A percentile compares a stretch with the other conserved stretches of the same genome.
phyloP scores from a whole-genome alignment of 1,140 invertebrate genomes.

The Atta texana region DNA sequence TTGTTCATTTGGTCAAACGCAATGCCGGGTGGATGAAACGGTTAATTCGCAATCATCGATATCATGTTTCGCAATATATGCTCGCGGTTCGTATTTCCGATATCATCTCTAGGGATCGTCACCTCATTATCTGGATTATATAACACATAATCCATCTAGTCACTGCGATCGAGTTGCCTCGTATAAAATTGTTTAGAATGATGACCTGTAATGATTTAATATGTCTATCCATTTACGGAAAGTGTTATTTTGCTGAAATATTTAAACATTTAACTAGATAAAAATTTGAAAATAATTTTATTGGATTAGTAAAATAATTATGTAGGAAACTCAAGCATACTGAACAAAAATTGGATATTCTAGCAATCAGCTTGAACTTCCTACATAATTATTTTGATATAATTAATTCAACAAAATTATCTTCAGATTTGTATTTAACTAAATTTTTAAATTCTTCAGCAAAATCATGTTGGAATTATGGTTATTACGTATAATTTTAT shows the following conservation, averaged over 20 bases:
- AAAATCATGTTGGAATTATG: background rate
- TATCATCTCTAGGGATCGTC: background rate
- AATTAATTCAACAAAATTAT: too few species aligned
- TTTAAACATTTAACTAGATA: too few species aligned
- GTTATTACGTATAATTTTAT: background rate
- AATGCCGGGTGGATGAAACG: conserved; percentile 5
- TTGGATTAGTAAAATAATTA: too few species aligned
- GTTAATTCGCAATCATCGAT: conserved; percentile 18
- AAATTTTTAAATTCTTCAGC: background rate
- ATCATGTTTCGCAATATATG: conserved; percentile 13
- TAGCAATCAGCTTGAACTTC: too few species aligned
- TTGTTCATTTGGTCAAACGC: background rate
- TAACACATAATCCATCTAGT: background rate
- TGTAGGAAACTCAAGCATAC: too few species aligned
- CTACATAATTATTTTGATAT: too few species aligned
- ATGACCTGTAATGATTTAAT: background rate
- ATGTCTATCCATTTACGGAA: background rate
- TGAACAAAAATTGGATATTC: too few species aligned
- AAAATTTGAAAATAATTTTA: too few species aligned
- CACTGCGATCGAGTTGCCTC: background rate
- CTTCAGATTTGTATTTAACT: too few species aligned
- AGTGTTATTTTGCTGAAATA: background rate
- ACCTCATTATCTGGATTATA: background rate
- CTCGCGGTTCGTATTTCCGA: background rate
- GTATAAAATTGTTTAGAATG: too few species aligned